A percentile compares a stretch with the other conserved stretches of the same genome.
Evolutionary conservation across 2,888 invertebrate genomes (phyloP).

Genomic region (Ariolimax columbianus): DNA sequence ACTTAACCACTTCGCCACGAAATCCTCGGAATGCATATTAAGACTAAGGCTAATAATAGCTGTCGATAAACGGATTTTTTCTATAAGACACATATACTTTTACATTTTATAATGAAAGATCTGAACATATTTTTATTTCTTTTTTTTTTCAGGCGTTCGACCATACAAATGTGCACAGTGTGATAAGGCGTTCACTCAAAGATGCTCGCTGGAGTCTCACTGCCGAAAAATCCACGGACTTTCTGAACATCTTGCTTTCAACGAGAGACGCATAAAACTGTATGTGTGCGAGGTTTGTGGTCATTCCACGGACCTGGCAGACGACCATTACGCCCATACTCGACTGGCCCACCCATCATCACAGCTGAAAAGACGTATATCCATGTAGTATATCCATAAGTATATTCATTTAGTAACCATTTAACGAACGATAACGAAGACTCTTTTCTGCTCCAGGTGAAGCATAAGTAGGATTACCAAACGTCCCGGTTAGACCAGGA

Average conservation of each 20-base stretch:
- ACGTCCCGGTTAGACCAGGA: too few species aligned
- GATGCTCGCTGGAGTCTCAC: conserved; percentile 98
- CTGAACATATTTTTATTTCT: background rate
- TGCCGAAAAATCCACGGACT: conserved; percentile 98
- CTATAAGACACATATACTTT: too few species aligned
- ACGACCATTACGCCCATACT: conserved; percentile 95
- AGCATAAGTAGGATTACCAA: too few species aligned
- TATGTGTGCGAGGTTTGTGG: conserved; percentile 99
- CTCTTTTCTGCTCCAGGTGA: too few species aligned
- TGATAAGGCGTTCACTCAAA: conserved; percentile 99
- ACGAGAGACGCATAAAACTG: conserved; percentile 97
- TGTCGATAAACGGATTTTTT: too few species aligned
- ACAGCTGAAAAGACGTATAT: background rate
- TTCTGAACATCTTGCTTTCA: conserved; percentile 97
- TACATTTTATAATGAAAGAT: too few species aligned
- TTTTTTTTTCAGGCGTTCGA: conserved; percentile 85
- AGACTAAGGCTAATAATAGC: too few species aligned
- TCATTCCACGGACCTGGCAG: conserved; percentile 96
- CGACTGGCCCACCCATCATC: conserved; percentile 82
- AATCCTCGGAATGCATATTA: too few species aligned
- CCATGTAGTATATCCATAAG: background rate
- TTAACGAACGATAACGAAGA: too few species aligned
- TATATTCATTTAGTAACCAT: too few species aligned
- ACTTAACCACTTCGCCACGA: too few species aligned
- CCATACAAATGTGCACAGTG: conserved; percentile 99